These are phyloP conservation scores for Dioctria rufipes DNA, from an alignment of 2,888 invertebrate genomes.

Conservation along the genomic window DNA sequence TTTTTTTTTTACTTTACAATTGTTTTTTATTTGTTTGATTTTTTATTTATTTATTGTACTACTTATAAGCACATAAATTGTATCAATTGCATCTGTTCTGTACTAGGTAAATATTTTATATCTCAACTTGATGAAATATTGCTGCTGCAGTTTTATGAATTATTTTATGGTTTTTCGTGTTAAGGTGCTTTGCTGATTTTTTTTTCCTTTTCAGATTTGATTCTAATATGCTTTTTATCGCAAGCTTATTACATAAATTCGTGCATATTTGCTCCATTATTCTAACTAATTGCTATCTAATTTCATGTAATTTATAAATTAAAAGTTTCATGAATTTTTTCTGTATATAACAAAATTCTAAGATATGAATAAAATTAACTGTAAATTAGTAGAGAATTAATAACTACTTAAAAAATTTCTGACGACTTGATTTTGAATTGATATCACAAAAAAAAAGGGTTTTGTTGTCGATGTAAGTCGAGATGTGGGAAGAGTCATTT, in stretches of 20 bases:
- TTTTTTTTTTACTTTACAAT: slow-evolving; percentile 3
- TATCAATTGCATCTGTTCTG: slow-evolving; percentile 18
- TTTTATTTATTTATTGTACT: not conserved
- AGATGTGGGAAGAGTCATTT: too few species aligned
- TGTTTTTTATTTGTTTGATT: slow-evolving; percentile 18
- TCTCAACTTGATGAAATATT: not conserved
- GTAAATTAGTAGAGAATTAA: not conserved
- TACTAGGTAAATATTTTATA: slow-evolving; percentile 38
- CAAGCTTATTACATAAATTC: slow-evolving; percentile 17
- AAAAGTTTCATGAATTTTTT: too few species aligned
- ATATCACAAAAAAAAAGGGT: too few species aligned
- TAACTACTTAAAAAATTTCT: too few species aligned
- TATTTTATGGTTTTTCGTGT: not conserved
- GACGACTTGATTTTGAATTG: too few species aligned
- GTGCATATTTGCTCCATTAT: not conserved
- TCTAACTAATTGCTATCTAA: too few species aligned
- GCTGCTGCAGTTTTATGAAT: not conserved
- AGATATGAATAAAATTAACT: not conserved
- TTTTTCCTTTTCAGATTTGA: not conserved
- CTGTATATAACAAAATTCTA: too few species aligned
- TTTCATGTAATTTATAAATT: too few species aligned
- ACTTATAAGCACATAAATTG: slow-evolving; percentile 15
- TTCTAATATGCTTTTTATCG: slow-evolving; percentile 15
- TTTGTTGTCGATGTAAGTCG: too few species aligned
- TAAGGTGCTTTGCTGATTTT: slow-evolving; percentile 10